Evolutionary conservation across 2,888 invertebrate species (phyloP).

Genomic region (Eupeodes latifasciatus): DNA sequence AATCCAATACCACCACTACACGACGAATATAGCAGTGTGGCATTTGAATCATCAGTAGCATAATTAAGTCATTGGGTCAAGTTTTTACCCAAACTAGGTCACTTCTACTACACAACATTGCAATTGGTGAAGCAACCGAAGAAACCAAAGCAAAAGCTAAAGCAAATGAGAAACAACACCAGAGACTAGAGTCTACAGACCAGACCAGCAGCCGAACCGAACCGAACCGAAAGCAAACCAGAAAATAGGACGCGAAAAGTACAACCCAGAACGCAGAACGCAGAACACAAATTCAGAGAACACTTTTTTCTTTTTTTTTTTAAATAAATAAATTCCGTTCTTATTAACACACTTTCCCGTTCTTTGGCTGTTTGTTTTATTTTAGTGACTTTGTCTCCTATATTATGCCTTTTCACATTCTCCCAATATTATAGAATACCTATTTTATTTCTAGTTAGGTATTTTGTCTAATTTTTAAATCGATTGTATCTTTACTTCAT

Average conservation of each 20-base stretch:
- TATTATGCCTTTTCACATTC: slow-evolving; percentile 48
- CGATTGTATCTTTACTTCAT: slow-evolving; percentile 75
- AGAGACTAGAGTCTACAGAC: background rate
- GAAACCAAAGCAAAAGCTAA: slow-evolving; percentile 32
- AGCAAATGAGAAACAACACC: slow-evolving; percentile 52
- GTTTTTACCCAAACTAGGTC: slow-evolving; percentile 82
- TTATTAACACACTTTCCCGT: slow-evolving; percentile 76
- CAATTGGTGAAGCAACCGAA: slow-evolving; percentile 71
- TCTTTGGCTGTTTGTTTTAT: slow-evolving; percentile 46
- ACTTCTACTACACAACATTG: slow-evolving; percentile 77
- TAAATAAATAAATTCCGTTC: slow-evolving; percentile 66
- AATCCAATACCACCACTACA: slow-evolving; percentile 70
- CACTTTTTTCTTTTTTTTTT: slow-evolving; percentile 1
- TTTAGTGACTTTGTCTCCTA: slow-evolving; percentile 52
- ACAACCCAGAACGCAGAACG: slow-evolving; percentile 36
- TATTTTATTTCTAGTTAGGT: slow-evolving; percentile 26
- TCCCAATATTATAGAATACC: slow-evolving; percentile 68
- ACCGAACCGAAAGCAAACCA: slow-evolving; percentile 22
- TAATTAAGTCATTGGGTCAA: slow-evolving; percentile 82
- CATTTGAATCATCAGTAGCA: slow-evolving; percentile 77
- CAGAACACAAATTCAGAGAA: slow-evolving; percentile 28
- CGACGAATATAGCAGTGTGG: slow-evolving; percentile 77
- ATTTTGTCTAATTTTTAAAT: slow-evolving; percentile 72
- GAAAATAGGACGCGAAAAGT: slow-evolving; percentile 45
- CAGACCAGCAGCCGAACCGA: slow-evolving; percentile 17